Conservation (phyloP, 2,888 invertebrate genomes). For the Blastobasis lacticolella region DNA sequence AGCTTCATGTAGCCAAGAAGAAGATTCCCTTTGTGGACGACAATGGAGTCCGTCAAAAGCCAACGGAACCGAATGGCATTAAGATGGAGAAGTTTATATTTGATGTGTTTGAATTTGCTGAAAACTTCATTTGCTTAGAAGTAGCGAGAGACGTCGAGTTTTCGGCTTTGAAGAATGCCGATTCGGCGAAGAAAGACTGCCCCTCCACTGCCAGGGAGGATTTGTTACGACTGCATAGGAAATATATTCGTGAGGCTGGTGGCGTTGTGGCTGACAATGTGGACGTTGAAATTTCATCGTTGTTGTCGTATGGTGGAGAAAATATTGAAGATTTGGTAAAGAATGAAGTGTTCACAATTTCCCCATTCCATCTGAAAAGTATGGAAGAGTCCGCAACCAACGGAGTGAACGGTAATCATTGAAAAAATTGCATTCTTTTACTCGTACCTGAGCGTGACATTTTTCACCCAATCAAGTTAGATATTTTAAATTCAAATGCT, state of each 20-base stretch:
- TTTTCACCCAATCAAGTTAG: too few relatives aligned
- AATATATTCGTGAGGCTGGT: slow-evolving; percentile 87
- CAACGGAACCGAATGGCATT: slow-evolving; percentile 92
- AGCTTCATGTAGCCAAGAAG: slow-evolving; percentile 96
- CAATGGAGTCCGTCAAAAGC: slow-evolving; percentile 80
- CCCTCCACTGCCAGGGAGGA: slow-evolving; percentile 90
- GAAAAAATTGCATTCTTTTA: slow-evolving; percentile 3
- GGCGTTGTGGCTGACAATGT: slow-evolving; percentile 79
- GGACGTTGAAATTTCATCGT: slow-evolving; percentile 93
- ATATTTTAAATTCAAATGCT: too few relatives aligned
- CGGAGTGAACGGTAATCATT: slow-evolving; percentile 57
- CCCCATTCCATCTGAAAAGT: slow-evolving; percentile 76
- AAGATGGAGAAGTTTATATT: slow-evolving; percentile 99
- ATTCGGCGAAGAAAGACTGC: slow-evolving; percentile 90
- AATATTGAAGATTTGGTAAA: slow-evolving; percentile 79
- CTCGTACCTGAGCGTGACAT: too few relatives aligned
- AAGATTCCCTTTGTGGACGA: slow-evolving; percentile 92
- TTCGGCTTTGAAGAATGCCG: slow-evolving; percentile 96
- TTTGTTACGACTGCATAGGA: slow-evolving; percentile 83
- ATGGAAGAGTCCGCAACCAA: slow-evolving; percentile 46
- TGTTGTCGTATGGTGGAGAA: slow-evolving; percentile 94
- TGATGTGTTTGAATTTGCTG: slow-evolving; percentile 96
- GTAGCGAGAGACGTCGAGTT: slow-evolving; percentile 94
- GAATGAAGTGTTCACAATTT: slow-evolving; percentile 78
- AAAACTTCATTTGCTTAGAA: slow-evolving; percentile 94